Evolutionary conservation across 2,888 invertebrate genomes (phyloP), one percentile per base, ranked within the genome.

Genomic region (Rhabditoides inermis): DNA sequence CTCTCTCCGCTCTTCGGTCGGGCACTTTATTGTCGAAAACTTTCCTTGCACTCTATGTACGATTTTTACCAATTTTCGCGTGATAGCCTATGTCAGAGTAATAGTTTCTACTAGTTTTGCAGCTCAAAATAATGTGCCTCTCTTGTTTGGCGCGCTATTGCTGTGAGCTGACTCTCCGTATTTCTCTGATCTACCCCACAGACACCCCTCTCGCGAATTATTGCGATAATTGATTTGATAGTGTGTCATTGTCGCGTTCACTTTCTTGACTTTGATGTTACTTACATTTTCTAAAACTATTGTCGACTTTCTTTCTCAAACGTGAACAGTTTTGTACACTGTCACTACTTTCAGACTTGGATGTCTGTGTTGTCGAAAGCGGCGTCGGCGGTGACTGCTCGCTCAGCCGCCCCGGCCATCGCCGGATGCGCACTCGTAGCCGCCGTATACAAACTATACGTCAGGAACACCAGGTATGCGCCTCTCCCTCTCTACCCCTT

Each of bases 401-500:
- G 15, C 15, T 32, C 15, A 10, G 32, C 15, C 10, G 10, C 32
- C 7, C 10, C 10, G 32, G n/a, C n/a, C n/a, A 15, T 15, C 32
- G 32, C 15, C 15, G 32, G 32, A 32, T 32, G 32, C 15, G 32
- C 32, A 32, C 32, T 32, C 32, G 7, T 32, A 7, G 32, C 32
- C 10, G 32, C 32, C 7, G 32, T 32, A 10, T 10, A 10, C 10
- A 32, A 32, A 32, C 7, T 32, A 15, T 32, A 32, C 32, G 15
- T 10, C 10, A 32, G 10, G 32, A 15, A 15, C 32, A n/a, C 39
- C 18, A 6, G n/a, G 5, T 10, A 20, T 10, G 12, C 6, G n/a
- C n/a, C 7, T 39, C 39, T 20, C 39, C 39, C 39, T 39, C 39
- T 39, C 39, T 39, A 22, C 35, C 35, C 30, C 45, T 35, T 35